Evolutionary conservation across 2,888 invertebrate species (phyloP).

Genomic region (Noctua janthe): DNA sequence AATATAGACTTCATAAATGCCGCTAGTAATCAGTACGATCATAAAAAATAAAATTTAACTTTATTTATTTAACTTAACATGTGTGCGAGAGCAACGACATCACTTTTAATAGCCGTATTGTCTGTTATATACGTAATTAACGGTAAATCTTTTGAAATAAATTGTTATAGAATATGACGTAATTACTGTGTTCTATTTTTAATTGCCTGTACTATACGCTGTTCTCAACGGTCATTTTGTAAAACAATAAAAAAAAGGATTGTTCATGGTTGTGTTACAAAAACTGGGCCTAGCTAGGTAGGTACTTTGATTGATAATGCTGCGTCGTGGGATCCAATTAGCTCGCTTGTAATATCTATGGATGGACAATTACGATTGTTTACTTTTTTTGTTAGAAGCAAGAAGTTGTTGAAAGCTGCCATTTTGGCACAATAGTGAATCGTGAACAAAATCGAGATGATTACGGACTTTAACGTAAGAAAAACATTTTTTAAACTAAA

Average conservation of each 20-base stretch:
- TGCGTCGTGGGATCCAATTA: constrained; percentile 68
- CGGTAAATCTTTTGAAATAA: constrained; percentile 29
- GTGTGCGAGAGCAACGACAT: constrained; percentile 29
- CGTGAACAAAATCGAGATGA: background rate
- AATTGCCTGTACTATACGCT: constrained; percentile 31
- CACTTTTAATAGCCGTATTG: constrained; percentile 28
- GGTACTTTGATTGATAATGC: constrained; percentile 62
- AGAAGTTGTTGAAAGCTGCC: constrained; percentile 44
- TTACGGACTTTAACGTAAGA: background rate
- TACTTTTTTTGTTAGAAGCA: constrained; percentile 47
- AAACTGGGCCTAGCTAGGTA: constrained; percentile 47
- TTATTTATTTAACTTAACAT: constrained; percentile 14
- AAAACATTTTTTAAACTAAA: background rate
- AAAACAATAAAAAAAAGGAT: constrained; percentile 48
- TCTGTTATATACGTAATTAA: constrained; percentile 23
- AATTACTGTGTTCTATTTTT: constrained; percentile 38
- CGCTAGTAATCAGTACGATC: constrained; percentile 4
- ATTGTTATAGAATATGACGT: constrained; percentile 31
- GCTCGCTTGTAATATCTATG: constrained; percentile 53
- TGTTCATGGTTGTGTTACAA: constrained; percentile 47
- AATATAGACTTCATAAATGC: background rate
- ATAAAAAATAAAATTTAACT: constrained; percentile 15
- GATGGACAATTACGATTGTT: constrained; percentile 57
- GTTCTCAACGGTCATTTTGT: constrained; percentile 54
- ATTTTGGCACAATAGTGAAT: constrained; percentile 37